Evolutionary conservation across 2,888 invertebrate genomes (phyloP).

Genomic region (Pandemis cinnamomeana): DNA sequence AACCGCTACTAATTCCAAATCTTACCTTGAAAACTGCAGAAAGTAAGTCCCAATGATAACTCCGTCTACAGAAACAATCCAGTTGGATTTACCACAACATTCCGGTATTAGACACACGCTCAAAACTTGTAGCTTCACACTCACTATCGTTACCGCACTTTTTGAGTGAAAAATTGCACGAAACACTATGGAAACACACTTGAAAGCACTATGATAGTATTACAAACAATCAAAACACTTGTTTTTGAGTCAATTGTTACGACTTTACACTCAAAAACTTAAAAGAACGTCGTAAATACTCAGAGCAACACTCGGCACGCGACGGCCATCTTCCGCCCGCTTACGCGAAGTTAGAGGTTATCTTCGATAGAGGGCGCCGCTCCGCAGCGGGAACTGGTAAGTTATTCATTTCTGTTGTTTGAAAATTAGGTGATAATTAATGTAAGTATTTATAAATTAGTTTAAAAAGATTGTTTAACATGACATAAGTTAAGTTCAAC

Average conservation of each 20-base stretch:
- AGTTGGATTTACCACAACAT: conserved; percentile 79
- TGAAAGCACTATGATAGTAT: conserved; percentile 51
- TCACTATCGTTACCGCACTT: conserved; percentile 72
- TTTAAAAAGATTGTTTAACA: too few species aligned
- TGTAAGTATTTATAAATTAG: too few species aligned
- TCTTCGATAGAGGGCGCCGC: conserved; percentile 67
- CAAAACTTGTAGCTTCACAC: conserved; percentile 75
- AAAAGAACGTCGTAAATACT: conserved; percentile 75
- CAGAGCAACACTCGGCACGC: conserved; percentile 79
- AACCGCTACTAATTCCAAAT: conserved; percentile 47
- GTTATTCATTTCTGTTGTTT: conserved; percentile 4
- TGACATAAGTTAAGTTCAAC: too few species aligned
- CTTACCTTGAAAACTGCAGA: conserved; percentile 67
- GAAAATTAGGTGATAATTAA: too few species aligned
- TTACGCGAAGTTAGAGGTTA: conserved; percentile 72
- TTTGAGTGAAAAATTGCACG: conserved; percentile 68
- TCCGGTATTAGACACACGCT: conserved; percentile 74
- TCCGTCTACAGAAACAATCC: conserved; percentile 70
- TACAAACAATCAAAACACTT: conserved; percentile 57
- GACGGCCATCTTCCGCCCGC: conserved; percentile 84
- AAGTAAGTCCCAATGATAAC: conserved; percentile 61
- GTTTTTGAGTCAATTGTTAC: conserved; percentile 58
- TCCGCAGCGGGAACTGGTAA: conserved; percentile 11
- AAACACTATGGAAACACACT: conserved; percentile 60
- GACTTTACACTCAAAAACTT: conserved; percentile 70